These are phyloP conservation scores for Acinonyx jubatus DNA, from an alignment of 2,113 vertebrate species.

Conservation along the genomic window DNA sequence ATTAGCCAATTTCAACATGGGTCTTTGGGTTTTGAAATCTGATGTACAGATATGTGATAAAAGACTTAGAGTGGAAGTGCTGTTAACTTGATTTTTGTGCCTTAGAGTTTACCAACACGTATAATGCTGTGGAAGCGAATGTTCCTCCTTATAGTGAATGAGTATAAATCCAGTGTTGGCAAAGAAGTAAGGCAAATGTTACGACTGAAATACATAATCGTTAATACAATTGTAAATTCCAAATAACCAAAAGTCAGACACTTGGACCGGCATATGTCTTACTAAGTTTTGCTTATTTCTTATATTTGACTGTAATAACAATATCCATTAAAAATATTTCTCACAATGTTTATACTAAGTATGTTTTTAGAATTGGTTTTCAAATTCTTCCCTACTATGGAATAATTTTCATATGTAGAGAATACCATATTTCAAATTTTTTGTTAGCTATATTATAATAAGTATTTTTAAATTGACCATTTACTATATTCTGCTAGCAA, in stretches of 20 bases:
- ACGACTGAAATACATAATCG: constrained; percentile 1
- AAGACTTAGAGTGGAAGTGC: constrained; percentile 72
- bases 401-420: neutral
- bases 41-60: constrained; percentile 73
- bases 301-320: constrained; percentile 13
- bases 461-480: neutral
- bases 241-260: constrained; percentile 2
- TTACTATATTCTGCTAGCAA: neutral
- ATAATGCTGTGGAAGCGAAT: constrained; percentile 2
- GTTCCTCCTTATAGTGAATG: neutral
- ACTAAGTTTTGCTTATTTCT: constrained; percentile 23
- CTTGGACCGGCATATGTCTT: neutral
- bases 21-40: constrained; percentile 75
- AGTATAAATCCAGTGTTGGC: constrained; percentile 51
- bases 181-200: constrained; percentile 50
- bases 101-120: constrained; percentile 75
- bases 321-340: constrained; percentile 6
- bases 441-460: constrained; percentile 10
- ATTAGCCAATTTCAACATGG: constrained; percentile 86
- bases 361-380: neutral
- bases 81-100: constrained; percentile 67
- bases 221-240: constrained; percentile 52
- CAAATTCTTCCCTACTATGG: neutral
- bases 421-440: constrained; percentile 14
- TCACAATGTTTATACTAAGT: neutral